Evolutionary conservation across 2,113 vertebrate genomes (phyloP).

Genomic region (Cyphomyrus plagiostoma): DNA sequence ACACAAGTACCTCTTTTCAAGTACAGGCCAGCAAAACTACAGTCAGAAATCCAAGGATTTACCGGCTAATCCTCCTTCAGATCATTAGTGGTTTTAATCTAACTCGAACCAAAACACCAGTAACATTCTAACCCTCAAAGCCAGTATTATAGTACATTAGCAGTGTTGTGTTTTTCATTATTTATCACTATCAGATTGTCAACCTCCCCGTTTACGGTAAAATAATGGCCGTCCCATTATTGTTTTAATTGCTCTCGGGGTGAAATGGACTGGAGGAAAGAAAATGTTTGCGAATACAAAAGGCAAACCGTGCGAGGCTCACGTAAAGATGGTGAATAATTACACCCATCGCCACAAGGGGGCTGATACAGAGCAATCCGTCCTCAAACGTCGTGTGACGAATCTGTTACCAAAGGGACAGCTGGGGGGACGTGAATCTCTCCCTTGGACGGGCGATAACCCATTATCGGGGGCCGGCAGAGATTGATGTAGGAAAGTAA

Average conservation of each 20-base stretch:
- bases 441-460: background rate
- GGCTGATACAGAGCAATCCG: background rate
- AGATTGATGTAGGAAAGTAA: background rate
- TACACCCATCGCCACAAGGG: background rate
- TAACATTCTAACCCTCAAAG: slow-evolving; percentile 7
- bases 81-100: background rate
- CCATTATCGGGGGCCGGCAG: slow-evolving; percentile 3
- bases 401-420: background rate
- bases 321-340: background rate
- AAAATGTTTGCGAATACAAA: background rate
- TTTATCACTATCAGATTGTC: background rate
- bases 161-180: background rate
- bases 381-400: background rate
- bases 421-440: background rate
- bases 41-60: background rate
- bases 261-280: background rate
- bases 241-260: background rate
- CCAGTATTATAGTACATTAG: background rate
- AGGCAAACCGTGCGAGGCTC: background rate
- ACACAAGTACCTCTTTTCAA: background rate
- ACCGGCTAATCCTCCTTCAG: background rate
- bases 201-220: background rate
- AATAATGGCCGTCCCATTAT: background rate
- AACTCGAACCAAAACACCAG: background rate
- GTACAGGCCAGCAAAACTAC: background rate